A percentile compares a stretch with the other conserved stretches of the same genome.
Evolutionary conservation across 2,888 invertebrate species (phyloP).

Genomic region (Amblyjoppa fuscipennis): DNA sequence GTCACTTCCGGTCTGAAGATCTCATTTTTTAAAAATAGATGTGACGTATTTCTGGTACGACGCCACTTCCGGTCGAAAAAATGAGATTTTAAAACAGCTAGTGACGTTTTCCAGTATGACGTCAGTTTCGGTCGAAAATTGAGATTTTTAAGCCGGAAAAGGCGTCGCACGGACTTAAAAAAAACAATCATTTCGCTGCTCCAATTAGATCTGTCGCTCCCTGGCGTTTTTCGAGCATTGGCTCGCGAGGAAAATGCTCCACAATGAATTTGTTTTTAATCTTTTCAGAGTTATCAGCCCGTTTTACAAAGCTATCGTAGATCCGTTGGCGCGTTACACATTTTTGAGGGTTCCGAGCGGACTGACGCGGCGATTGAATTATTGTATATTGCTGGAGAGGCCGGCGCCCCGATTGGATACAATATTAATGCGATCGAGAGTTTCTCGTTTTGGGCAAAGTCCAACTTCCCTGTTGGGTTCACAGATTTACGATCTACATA

Average conservation of each 20-base stretch:
- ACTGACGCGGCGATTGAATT: conserved; percentile 51
- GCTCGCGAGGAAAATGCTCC: background rate
- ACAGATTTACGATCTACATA: conserved; percentile 60
- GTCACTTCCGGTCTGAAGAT: no score
- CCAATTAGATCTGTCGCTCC: background rate
- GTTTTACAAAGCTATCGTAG: background rate
- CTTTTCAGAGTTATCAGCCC: background rate
- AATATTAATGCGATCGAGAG: conserved; percentile 63
- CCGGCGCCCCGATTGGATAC: conserved; percentile 56
- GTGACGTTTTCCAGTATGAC: no score
- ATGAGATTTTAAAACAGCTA: no score
- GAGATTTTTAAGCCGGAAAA: no score
- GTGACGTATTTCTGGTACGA: no score
- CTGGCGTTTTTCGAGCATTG: background rate
- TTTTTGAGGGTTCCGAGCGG: conserved; percentile 22
- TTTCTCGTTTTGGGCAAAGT: conserved; percentile 63
- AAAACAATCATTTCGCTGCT: background rate
- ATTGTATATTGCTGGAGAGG: conserved; percentile 47
- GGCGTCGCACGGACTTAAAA: no score
- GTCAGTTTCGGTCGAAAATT: no score
- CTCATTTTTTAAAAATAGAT: no score
- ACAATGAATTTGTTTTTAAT: background rate
- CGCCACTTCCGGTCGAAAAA: no score
- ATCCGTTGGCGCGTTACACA: no score
- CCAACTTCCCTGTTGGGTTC: conserved; percentile 52